Base-by-base conservation (phyloP, 1,140 invertebrate species). In the Onthophagus taurus region DNA sequence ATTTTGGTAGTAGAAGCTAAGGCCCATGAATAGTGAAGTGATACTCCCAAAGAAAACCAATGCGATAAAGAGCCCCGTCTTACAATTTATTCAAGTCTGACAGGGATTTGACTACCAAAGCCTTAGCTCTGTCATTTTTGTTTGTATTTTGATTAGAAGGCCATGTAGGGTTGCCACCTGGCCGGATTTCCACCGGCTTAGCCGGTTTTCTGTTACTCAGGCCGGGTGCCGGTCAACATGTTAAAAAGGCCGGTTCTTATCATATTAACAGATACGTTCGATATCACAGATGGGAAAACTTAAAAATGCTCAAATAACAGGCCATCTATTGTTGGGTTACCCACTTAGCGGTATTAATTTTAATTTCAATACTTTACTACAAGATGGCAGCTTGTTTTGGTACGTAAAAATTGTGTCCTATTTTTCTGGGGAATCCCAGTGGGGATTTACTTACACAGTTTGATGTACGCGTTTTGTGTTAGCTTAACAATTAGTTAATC, bases 241-340 rank as follows among this genome's bases (percentile, higher is more conserved):
- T 12, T n/a, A 29, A 29, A 29, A 29, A 29, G 26, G 26, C 26
- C 26, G 26, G 26, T 29, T 29, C 26, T 29, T 29, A 29, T 12
- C 11, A 29, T 29, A 9, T 29, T 12, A 29, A 29, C 13, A 29
- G 26, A 29, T 29, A 29, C 26, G 11, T 29, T 12, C n/a, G n/a
- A n/a, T n/a, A 29, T 12, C 26, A 12, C 11, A 29, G 11, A n/a
- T 29, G 26, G 26, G 13, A 29, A 29, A 29, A 12, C 26, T 29
- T 29, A 12, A 29, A 29, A 29, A n/a, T 12, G 26, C 26, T 29
- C 26, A 29, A 29, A 12, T n/a, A 29, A 29, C 26, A 9, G 2
- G 26, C 26, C 26, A 29, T 29, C 26, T 29, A 29, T 29, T 29
- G 26, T n/a, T 29, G 26, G 26, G 4, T 29, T n/a, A 12, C 26